Evolutionary conservation across 1,140 invertebrate species (phyloP).

Genomic region (Adoxophyes honmai): DNA sequence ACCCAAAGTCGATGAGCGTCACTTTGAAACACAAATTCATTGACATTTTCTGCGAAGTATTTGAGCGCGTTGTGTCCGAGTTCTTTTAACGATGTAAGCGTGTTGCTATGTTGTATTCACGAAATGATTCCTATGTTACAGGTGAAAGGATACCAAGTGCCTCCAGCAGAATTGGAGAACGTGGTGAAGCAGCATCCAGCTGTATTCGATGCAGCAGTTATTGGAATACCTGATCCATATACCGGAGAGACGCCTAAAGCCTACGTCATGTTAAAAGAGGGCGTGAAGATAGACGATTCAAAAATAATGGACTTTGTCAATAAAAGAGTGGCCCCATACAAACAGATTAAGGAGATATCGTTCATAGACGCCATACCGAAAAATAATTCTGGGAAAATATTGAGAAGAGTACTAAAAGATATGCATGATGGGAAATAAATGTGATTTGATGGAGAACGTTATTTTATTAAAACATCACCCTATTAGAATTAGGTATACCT

Average conservation of each 20-base stretch:
- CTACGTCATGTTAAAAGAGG: conserved; percentile 78
- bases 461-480: no score
- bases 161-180: conserved; percentile 92
- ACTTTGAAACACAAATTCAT: no score
- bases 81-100: no score
- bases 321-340: conserved; percentile 82
- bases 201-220: conserved; percentile 88
- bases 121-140: conserved; percentile 28
- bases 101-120: no score
- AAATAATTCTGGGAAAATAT: conserved; percentile 86
- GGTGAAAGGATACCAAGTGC: conserved; percentile 85
- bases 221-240: conserved; percentile 85
- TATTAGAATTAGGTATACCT: no score
- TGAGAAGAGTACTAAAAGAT: conserved; percentile 79
- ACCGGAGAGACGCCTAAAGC: conserved; percentile 88
- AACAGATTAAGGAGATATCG: conserved; percentile 82
- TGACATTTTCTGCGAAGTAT: no score
- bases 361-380: conserved; percentile 85
- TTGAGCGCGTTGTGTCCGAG: no score
- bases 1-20: no score
- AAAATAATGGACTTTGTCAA: conserved; percentile 79
- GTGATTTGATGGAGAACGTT: neutral
- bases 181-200: conserved; percentile 85
- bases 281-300: conserved; percentile 50
- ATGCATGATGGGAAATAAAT: conserved; percentile 21